Evolutionary conservation across 2,888 invertebrate genomes (phyloP), one percentile per base, ranked within the genome.

Genomic region (Buathra laborator): DNA sequence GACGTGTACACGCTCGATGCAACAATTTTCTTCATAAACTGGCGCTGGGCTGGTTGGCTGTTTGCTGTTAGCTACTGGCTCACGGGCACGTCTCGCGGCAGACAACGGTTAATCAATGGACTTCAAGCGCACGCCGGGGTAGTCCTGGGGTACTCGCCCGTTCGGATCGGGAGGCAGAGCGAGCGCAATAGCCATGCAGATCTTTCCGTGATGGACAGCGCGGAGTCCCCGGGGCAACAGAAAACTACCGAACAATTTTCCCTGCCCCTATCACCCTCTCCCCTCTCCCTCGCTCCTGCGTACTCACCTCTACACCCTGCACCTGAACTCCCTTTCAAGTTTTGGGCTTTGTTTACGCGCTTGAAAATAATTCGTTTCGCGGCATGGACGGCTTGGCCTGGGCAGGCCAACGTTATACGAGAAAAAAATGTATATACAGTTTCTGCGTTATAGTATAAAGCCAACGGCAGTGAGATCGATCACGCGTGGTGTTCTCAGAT

Each of bases 21-120:
- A 91, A 90, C 91, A 91, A 91, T 90, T 91, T 92, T 85, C 80
- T 92, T 91, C 90, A 91, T 90, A 90, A 92, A 91, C 90, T 89
- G 88, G 89, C 89, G 89, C 87, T 87, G 89, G 89, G 51, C 71
- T 56, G 53, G 71, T 84, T 62, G 51, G 64, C 71, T 79, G 53
- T 53, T 70, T 66, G 76, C 76, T 71, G 64, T 80, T 76, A 83
- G 64, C 80, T 67, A 78, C 81, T 86, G 83, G 83, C 86, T 87
- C 81, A 81, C 72, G 83, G 86, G 86, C 80, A 85, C 74, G 84
- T 85, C 84, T 81, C 81, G 85, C 74, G 83, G 70, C 85, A 91
- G 90, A 91, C 93, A 93, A 92, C 92, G 91, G 92, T 93, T 92
- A 93, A 93, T 93, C 93, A 93, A 93, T 93, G 93, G 90, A 91